Conservation (phyloP, 2,113 vertebrate genomes). For the Gorsachius goisagi region DNA sequence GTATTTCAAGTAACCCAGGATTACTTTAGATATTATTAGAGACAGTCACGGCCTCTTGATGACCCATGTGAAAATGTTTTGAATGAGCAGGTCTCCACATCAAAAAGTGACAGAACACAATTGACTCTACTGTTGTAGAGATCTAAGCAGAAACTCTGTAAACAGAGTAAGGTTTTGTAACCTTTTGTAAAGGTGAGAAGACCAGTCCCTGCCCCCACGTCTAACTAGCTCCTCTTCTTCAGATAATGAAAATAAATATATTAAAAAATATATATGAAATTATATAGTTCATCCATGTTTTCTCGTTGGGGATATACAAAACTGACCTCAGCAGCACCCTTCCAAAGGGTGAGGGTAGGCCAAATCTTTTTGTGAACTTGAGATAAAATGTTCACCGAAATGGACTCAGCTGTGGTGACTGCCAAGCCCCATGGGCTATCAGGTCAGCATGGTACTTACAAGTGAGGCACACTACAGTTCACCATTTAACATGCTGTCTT, state of each 20-base stretch:
- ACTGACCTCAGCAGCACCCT: not conserved
- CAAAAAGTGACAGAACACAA: not conserved
- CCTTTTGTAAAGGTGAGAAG: not conserved
- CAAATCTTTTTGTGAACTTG: not conserved
- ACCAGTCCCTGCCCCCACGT: accelerated
- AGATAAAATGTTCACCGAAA: not conserved
- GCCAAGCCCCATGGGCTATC: not conserved
- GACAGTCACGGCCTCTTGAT: not conserved
- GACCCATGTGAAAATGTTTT: not conserved
- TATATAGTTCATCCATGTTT: no score
- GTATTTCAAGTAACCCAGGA: not conserved
- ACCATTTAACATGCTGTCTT: not conserved
- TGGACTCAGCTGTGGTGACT: not conserved
- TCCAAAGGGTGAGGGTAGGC: not conserved
- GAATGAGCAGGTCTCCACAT: not conserved
- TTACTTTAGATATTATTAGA: not conserved
- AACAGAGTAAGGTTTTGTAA: no score
- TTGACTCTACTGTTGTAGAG: not conserved
- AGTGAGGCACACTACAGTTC: accelerated
- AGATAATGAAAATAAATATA: not conserved
- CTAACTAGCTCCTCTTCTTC: not conserved
- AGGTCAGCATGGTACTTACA: accelerated
- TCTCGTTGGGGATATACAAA: not conserved
- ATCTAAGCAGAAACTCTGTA: not conserved
- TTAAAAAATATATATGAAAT: not conserved